phyloP scores from a whole-genome alignment of 2,888 invertebrate species.

The Sinopyrophorus schimmeli region DNA sequence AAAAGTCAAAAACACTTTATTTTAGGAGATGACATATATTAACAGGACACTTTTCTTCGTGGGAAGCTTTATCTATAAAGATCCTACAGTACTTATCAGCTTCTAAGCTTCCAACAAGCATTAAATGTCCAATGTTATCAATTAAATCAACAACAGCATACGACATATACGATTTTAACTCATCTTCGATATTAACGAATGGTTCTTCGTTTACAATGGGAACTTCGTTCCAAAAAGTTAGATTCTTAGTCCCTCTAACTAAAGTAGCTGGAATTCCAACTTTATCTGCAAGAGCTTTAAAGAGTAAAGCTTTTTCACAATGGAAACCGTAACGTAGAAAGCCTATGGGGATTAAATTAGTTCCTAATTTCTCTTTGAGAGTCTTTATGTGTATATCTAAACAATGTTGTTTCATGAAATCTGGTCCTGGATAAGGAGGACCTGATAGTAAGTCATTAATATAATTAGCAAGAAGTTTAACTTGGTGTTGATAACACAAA shows the following conservation, averaged over 20 bases:
- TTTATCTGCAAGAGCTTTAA: conserved; percentile 60
- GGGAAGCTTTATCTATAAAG: too few species aligned
- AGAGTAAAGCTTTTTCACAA: conserved; percentile 59
- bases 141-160: conserved; percentile 58
- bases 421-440: conserved; percentile 33
- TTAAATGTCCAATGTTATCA: conserved; percentile 52
- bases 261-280: conserved; percentile 57
- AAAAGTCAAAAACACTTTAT: too few species aligned
- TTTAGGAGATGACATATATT: too few species aligned
- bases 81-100: conserved; percentile 51
- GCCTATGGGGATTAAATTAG: conserved; percentile 58
- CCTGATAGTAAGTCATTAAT: conserved; percentile 44
- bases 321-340: conserved; percentile 56
- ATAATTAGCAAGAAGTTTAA: conserved; percentile 42
- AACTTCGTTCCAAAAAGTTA: conserved; percentile 53
- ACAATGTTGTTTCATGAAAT: conserved; percentile 9
- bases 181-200: conserved; percentile 10
- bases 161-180: conserved; percentile 28
- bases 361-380: conserved; percentile 43
- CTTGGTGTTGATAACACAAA: conserved; percentile 34
- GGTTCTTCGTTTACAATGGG: conserved; percentile 34
- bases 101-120: conserved; percentile 51
- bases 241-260: conserved; percentile 44
- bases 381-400: conserved; percentile 11
- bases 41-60: too few species aligned